These are phyloP conservation scores for Petrocephalus microphthalmus DNA, from an alignment of 2,113 vertebrate genomes.

Conservation along the genomic window DNA sequence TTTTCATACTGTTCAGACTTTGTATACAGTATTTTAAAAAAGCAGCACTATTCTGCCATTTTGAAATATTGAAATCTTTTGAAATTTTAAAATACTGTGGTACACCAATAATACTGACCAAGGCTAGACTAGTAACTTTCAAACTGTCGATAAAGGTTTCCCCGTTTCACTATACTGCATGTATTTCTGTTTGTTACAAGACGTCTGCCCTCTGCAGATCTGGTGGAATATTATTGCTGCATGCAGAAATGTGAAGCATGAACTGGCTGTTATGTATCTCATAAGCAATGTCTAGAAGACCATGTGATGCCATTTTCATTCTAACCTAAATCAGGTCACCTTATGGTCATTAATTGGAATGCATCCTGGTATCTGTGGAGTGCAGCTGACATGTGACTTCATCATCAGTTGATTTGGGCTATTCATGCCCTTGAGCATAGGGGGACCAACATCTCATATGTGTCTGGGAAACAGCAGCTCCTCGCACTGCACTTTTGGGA, in stretches of 20 bases:
- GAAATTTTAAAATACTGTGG: not conserved
- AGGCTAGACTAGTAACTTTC: not conserved
- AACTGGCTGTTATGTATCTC: not conserved
- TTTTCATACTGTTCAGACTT: not conserved
- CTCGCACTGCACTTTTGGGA: not conserved
- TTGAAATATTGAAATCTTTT: not conserved
- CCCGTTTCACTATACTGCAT: not conserved
- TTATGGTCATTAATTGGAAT: not conserved
- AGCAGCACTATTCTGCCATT: not conserved
- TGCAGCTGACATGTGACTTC: not conserved
- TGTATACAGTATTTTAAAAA: not conserved
- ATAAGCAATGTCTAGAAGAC: not conserved
- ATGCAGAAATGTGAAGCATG: not conserved
- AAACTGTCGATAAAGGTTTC: not conserved
- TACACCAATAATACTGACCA: not conserved
- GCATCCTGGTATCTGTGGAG: not conserved
- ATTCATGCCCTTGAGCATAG: not conserved
- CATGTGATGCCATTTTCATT: not conserved
- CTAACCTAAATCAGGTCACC: not conserved
- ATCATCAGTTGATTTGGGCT: not conserved
- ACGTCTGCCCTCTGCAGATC: not conserved
- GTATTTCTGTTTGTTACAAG: not conserved
- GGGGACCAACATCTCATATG: not conserved
- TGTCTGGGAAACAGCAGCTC: not conserved
- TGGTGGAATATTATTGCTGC: not conserved